Conservation (phyloP, 2,113 vertebrate species). For the Sprattus sprattus region DNA sequence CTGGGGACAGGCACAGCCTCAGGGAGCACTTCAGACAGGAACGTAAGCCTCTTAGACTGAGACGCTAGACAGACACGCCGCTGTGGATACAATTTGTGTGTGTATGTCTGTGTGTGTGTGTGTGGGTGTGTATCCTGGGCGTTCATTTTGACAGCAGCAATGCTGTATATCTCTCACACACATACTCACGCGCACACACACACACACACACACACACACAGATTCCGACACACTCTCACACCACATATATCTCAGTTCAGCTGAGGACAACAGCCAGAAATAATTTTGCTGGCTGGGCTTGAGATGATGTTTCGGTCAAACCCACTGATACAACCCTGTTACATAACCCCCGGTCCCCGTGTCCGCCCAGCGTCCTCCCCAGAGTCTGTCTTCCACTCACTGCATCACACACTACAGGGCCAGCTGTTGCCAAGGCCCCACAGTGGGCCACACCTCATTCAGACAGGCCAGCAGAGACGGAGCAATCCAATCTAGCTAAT, state of each 20-base stretch:
- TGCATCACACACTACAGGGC: not conserved
- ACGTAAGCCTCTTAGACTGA: not conserved
- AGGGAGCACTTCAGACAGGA: not conserved
- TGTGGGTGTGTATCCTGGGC: not conserved
- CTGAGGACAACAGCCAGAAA: not conserved
- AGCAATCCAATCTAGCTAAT: not conserved
- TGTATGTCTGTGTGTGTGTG: too few species aligned
- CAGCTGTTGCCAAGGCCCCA: not conserved
- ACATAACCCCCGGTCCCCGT: not conserved
- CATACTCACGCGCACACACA: not conserved
- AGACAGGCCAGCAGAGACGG: not conserved
- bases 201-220: constrained; percentile 1
- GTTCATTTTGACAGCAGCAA: not conserved
- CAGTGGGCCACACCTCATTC: not conserved
- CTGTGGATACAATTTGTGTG: too few species aligned
- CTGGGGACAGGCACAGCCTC: not conserved
- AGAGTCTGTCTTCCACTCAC: not conserved
- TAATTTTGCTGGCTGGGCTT: not conserved
- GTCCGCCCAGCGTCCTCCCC: not conserved
- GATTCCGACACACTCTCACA: not conserved
- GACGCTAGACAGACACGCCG: not conserved
- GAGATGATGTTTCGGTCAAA: not conserved
- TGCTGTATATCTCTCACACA: not conserved
- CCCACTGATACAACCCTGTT: not conserved
- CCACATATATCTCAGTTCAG: not conserved